These are phyloP conservation scores for Troilus luridus DNA, from an alignment of 2,888 invertebrate species.

Conservation along the genomic window DNA sequence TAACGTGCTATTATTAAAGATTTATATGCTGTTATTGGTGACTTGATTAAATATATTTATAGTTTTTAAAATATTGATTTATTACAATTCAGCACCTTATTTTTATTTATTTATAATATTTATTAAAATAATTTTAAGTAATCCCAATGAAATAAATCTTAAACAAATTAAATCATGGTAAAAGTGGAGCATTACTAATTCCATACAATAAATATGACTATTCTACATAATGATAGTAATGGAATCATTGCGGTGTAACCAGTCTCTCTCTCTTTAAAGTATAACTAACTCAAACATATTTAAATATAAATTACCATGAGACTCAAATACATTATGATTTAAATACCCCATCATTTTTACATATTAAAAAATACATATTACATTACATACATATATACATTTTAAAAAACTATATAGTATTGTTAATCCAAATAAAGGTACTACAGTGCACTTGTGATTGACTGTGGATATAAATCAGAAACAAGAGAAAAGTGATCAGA, in stretches of 20 bases:
- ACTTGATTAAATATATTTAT: background rate
- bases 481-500: conserved; percentile 84
- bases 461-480: conserved; percentile 73
- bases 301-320: conserved; percentile 34
- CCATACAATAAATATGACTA: conserved; percentile 29
- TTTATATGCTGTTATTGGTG: background rate
- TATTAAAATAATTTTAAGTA: background rate
- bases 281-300: conserved; percentile 12
- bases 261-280: conserved; percentile 38
- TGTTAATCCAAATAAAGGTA: background rate
- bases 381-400: conserved; percentile 29
- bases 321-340: background rate
- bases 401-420: background rate
- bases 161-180: conserved; percentile 3
- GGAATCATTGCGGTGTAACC: conserved; percentile 6
- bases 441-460: conserved; percentile 60
- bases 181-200: background rate
- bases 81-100: background rate
- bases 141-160: background rate
- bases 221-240: background rate
- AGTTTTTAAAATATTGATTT: background rate
- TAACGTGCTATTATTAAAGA: background rate
- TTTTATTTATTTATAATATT: background rate
- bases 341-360: conserved; percentile 37
- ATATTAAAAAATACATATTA: conserved; percentile 42